Conservation (phyloP, 1,140 invertebrate genomes). For the Meloidogyne exigua region DNA sequence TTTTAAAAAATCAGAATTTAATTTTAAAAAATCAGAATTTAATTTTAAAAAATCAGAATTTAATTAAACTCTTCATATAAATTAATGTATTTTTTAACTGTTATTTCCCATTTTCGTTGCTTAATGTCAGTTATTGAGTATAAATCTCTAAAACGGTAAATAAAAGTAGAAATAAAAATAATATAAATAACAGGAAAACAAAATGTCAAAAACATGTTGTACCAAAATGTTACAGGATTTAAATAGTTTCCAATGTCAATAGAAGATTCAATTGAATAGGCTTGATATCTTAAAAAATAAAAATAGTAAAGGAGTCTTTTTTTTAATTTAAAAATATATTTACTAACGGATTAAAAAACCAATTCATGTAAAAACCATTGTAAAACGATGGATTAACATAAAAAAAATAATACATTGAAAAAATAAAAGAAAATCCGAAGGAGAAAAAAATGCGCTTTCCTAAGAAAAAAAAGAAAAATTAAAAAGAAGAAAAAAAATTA, state of each 20-base stretch:
- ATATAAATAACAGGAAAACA: slow-evolving; percentile 3
- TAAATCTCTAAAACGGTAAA: not conserved
- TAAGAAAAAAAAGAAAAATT: not conserved
- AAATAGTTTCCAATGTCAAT: not conserved
- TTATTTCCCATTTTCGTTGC: not conserved
- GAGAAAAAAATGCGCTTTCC: not conserved
- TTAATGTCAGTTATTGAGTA: not conserved
- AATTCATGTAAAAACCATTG: not conserved
- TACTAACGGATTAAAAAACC: slow-evolving; percentile 8
- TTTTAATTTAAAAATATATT: not conserved
- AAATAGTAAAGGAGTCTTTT: no score
- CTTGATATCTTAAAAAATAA: not conserved
- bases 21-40: no score
- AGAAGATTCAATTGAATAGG: not conserved
- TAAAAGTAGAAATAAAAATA: slow-evolving; percentile 9
- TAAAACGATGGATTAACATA: not conserved
- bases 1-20: not conserved
- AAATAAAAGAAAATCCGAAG: not conserved
- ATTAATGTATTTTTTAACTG: not conserved
- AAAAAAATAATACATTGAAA: slow-evolving; percentile 9
- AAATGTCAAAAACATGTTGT: not conserved
- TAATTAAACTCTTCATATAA: not conserved
- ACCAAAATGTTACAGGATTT: slow-evolving; percentile 1
- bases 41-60: no score
- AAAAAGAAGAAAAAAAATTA: not conserved